A percentile compares a stretch with the other conserved stretches of the same genome.
These are phyloP conservation scores for Pipistrellus pipistrellus DNA, from an alignment of 2,797 vertebrate genomes.

Conservation along the genomic window DNA sequence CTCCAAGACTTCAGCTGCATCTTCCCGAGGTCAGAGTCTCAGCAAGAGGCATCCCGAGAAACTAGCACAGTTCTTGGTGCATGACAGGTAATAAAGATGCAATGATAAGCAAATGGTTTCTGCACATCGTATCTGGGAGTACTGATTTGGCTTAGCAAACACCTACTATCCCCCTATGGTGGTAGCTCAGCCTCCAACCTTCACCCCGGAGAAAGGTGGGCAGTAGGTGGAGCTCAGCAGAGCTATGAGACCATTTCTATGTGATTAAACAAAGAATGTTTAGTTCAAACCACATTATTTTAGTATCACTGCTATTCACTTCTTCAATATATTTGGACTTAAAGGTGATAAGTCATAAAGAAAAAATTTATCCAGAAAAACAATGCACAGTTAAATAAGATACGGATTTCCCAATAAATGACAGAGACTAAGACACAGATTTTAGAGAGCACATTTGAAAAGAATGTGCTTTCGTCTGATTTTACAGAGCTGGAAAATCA, in stretches of 20 bases:
- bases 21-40: not conserved
- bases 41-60: not conserved
- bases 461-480: slow-evolving; percentile 59
- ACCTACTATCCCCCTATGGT: not conserved
- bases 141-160: not conserved
- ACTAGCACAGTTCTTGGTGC: not conserved
- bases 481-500: slow-evolving; percentile 61
- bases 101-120: not conserved
- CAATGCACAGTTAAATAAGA: slow-evolving; percentile 20
- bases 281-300: not conserved
- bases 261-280: not conserved
- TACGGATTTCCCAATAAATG: not conserved
- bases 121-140: not conserved
- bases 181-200: not conserved
- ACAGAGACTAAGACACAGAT: not conserved
- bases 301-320: not conserved
- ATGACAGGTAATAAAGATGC: not conserved
- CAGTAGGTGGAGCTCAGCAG: not conserved
- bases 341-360: slow-evolving; percentile 22
- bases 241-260: not conserved
- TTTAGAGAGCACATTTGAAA: not conserved
- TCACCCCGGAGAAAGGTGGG: not conserved
- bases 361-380: slow-evolving; percentile 34
- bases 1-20: not conserved
- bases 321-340: slow-evolving; percentile 21